Evolutionary conservation across 2,797 vertebrate species (phyloP).

Genomic region (Trichosurus vulpecula): DNA sequence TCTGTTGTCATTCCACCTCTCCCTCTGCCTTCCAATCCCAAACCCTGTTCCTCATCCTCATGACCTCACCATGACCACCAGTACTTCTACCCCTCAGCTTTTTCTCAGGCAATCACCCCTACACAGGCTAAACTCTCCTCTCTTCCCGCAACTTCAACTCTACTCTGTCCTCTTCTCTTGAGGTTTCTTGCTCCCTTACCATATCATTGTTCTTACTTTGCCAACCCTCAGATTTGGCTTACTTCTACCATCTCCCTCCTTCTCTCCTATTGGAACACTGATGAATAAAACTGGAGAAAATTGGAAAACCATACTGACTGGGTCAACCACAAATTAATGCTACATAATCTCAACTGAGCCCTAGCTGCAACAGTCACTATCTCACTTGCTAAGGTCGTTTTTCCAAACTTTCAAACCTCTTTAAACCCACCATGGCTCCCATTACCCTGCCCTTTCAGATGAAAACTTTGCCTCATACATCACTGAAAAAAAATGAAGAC

Average conservation of each 20-base stretch:
- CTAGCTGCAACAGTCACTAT: not conserved
- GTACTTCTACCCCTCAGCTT: not conserved
- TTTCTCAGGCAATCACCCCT: not conserved
- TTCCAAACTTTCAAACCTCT: not conserved
- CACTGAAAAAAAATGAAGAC: not conserved
- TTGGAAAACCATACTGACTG: not conserved
- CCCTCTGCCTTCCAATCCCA: not conserved
- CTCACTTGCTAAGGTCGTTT: not conserved
- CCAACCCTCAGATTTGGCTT: not conserved
- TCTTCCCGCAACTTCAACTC: not conserved
- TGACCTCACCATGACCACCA: not conserved
- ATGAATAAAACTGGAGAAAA: not conserved
- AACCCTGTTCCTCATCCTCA: not conserved
- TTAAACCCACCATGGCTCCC: not conserved
- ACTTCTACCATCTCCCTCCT: not conserved
- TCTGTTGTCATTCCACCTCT: not conserved
- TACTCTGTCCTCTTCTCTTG: not conserved
- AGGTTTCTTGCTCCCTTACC: not conserved
- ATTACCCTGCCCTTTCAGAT: not conserved
- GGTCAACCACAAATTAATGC: not conserved
- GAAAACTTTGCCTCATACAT: not conserved
- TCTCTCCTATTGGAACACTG: not conserved
- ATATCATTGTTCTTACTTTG: not conserved
- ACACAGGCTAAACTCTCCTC: not conserved
- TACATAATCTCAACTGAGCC: not conserved